phyloP scores from a whole-genome alignment of 1,140 invertebrate species.

The Caenorhabditis elegans region DNA sequence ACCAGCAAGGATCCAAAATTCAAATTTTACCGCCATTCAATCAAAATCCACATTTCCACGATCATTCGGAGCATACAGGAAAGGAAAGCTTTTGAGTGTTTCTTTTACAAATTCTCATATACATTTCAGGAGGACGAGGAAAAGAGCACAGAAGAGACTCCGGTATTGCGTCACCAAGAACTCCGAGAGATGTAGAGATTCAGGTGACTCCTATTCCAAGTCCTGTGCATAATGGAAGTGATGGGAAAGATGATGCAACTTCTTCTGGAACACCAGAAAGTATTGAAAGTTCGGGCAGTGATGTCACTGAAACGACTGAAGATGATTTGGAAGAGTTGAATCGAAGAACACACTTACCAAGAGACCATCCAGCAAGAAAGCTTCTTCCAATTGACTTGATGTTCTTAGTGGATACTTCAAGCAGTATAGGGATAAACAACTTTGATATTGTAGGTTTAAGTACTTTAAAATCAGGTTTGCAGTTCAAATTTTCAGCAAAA shows the following conservation, averaged over 20 bases:
- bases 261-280: neutral
- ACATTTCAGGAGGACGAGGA: neutral
- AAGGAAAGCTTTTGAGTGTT: neutral
- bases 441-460: slow-evolving; percentile 43
- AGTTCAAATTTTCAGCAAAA: slow-evolving; percentile 45
- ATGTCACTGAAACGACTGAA: neutral
- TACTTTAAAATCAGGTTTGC: neutral
- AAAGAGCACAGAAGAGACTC: neutral
- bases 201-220: neutral
- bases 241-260: neutral
- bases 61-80: neutral
- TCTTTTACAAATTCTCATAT: neutral
- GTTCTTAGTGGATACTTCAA: slow-evolving; percentile 53
- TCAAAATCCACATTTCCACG: neutral
- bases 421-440: slow-evolving; percentile 52
- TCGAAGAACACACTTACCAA: slow-evolving; percentile 36
- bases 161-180: slow-evolving; percentile 19
- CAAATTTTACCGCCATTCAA: neutral
- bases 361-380: slow-evolving; percentile 54
- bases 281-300: neutral
- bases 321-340: neutral
- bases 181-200: neutral
- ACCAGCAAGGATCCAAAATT: slow-evolving; percentile 11
- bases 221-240: neutral
- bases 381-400: slow-evolving; percentile 57